A percentile compares a stretch with the other conserved stretches of the same genome.
Evolutionary conservation across 2,888 invertebrate genomes (phyloP).

Genomic region (Lucinisca nassula): DNA sequence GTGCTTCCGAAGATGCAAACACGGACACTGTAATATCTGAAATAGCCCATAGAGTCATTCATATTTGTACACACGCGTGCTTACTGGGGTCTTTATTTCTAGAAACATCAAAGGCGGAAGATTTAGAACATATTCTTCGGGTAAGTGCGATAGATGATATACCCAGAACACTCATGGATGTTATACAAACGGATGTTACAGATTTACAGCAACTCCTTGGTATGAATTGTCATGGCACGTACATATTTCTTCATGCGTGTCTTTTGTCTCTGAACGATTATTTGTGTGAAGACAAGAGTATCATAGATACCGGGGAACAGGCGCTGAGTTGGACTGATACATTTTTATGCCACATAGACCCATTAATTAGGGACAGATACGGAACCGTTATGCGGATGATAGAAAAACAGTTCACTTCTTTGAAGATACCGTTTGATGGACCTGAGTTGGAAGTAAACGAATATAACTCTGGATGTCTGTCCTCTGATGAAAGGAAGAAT

Average conservation of each 20-base stretch:
- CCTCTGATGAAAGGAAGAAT: neutral
- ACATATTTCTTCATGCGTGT: neutral
- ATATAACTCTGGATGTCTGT: neutral
- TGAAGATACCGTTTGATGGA: neutral
- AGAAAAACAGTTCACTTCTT: neutral
- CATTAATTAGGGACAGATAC: conserved; percentile 17
- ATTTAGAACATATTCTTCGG: neutral
- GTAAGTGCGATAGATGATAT: neutral
- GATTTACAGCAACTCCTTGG: neutral
- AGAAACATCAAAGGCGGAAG: neutral
- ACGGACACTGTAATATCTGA: no score
- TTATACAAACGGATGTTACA: neutral
- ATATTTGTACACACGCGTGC: neutral
- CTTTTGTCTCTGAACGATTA: neutral
- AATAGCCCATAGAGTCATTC: no score
- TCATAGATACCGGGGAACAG: neutral
- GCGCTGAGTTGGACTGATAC: conserved; percentile 17
- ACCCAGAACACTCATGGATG: neutral
- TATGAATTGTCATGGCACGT: neutral
- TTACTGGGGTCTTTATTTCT: neutral
- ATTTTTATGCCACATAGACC: conserved; percentile 12
- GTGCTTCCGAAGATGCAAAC: no score
- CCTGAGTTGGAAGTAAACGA: neutral
- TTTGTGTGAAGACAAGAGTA: neutral
- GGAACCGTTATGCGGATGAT: neutral